Conservation (phyloP, 2,113 vertebrate species). For the Odocoileus virginianus region DNA sequence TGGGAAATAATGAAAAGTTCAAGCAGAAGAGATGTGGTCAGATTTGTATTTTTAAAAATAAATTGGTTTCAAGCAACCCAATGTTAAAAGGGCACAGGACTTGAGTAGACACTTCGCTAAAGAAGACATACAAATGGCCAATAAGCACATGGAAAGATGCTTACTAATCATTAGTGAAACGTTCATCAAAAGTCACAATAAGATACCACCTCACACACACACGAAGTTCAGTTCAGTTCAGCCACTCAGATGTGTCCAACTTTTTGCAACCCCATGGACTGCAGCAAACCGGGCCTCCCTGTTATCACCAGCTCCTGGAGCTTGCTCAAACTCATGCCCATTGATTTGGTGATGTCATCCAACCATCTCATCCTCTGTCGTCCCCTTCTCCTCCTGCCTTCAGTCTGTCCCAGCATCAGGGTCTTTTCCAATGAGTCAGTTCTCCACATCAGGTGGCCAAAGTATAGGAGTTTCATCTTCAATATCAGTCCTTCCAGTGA, state of each 20-base stretch:
- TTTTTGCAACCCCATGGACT: neutral
- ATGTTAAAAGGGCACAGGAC: neutral
- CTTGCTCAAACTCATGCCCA: neutral
- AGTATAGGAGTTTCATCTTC: neutral
- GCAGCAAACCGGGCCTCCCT: neutral
- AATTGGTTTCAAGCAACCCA: neutral
- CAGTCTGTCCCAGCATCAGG: neutral
- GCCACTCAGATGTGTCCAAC: neutral
- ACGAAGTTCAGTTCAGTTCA: neutral
- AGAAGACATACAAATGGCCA: neutral
- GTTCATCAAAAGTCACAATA: neutral
- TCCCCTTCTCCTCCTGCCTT: neutral
- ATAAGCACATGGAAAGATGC: neutral
- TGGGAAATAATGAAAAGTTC: neutral
- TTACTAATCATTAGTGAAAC: neutral
- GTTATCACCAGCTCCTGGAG: neutral
- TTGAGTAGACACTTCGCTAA: neutral
- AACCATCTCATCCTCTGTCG: neutral
- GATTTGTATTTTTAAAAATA: neutral
- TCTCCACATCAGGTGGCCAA: neutral
- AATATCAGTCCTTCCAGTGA: neutral
- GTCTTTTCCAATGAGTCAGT: neutral
- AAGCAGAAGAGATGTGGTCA: neutral
- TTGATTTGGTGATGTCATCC: neutral
- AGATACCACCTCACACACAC: neutral